phyloP scores from a whole-genome alignment of 30 jellyfish, hydroid and myxozoan genomes.

The Cassiopea andromeda region DNA sequence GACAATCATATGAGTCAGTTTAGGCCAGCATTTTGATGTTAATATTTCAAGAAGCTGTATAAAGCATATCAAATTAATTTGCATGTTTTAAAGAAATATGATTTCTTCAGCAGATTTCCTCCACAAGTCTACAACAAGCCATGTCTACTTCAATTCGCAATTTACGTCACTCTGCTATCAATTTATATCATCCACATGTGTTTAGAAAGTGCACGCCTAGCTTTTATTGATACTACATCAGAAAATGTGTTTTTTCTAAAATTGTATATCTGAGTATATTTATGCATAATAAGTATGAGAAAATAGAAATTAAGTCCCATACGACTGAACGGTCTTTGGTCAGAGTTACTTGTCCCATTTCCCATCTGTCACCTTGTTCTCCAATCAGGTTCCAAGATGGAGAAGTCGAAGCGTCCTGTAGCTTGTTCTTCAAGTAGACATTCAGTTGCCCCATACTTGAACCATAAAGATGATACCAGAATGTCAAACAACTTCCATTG shows the following conservation, averaged over 20 bases:
- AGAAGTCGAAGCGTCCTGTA: not conserved
- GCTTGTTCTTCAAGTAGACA: slow-evolving; percentile 31
- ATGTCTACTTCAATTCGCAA: too few relatives aligned
- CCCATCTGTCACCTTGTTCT: slow-evolving; percentile 81
- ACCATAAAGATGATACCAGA: slow-evolving; percentile 84
- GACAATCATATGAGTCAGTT: not conserved
- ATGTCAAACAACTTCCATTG: slow-evolving; percentile 79
- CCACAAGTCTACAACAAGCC: too few relatives aligned
- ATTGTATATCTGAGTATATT: not conserved
- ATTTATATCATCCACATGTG: too few relatives aligned
- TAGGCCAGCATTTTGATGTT: not conserved
- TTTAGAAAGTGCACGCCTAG: too few relatives aligned
- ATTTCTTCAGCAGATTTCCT: too few relatives aligned
- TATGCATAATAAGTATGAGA: not conserved
- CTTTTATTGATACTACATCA: too few relatives aligned
- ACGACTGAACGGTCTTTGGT: slow-evolving; percentile 3
- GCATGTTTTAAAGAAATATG: too few relatives aligned
- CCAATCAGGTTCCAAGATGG: slow-evolving; percentile 68
- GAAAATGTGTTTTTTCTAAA: not conserved
- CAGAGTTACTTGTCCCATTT: slow-evolving; percentile 49
- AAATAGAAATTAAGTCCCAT: not conserved
- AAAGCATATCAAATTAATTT: not conserved
- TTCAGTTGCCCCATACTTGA: slow-evolving; percentile 54
- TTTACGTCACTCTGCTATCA: too few relatives aligned
- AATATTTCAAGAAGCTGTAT: not conserved